These are phyloP conservation scores for Actenoides hombroni DNA, from an alignment of 2,113 vertebrate species.

Conservation along the genomic window DNA sequence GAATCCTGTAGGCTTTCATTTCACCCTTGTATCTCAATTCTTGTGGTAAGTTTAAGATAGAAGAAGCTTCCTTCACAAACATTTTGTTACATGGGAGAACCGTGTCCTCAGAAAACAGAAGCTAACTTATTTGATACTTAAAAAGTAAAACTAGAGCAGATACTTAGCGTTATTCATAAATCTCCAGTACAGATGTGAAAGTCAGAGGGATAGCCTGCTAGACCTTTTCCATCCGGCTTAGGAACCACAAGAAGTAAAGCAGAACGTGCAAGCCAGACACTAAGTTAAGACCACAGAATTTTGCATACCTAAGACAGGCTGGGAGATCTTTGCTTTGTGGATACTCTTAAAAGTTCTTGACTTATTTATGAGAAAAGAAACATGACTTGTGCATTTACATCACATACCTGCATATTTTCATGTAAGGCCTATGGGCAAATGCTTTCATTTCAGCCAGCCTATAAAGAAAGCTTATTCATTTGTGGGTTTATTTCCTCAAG, in stretches of 20 bases:
- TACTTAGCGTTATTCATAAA: background rate
- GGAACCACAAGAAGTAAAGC: background rate
- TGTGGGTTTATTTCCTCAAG: background rate
- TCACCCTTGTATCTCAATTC: background rate
- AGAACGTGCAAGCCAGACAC: background rate
- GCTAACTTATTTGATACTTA: background rate
- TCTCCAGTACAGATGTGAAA: background rate
- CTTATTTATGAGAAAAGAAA: slow-evolving; percentile 7
- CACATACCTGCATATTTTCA: background rate
- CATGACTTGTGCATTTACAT: background rate
- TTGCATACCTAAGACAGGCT: background rate
- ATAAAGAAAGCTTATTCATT: background rate
- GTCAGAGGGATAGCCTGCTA: background rate
- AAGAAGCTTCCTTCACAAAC: background rate
- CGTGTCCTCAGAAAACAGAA: background rate
- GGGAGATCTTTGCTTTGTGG: background rate
- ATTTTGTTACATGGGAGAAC: background rate
- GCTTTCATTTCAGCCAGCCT: background rate
- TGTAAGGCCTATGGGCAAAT: background rate
- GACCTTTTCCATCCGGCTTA: background rate
- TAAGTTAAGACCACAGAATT: background rate
- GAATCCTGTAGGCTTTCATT: background rate
- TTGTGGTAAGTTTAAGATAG: background rate
- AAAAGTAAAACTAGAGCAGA: background rate
- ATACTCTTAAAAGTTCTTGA: background rate